Conservation (phyloP, 2,888 invertebrate genomes). For the Eueremaeus valkanovi region DNA sequence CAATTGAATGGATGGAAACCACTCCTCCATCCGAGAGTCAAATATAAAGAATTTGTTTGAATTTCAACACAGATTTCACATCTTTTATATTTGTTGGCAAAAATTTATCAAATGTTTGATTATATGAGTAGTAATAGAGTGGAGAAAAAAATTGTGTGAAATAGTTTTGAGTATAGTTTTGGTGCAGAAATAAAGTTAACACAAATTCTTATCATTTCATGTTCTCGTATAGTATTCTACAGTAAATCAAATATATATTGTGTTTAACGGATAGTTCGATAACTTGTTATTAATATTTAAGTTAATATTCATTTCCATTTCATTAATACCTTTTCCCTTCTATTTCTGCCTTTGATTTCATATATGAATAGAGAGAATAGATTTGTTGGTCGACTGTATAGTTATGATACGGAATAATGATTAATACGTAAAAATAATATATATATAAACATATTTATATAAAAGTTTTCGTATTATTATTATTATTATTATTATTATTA, state of each 20-base stretch:
- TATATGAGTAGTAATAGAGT: background rate
- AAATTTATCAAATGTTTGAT: background rate
- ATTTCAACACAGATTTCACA: background rate
- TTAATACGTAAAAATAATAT: constrained; percentile 13
- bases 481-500: constrained; percentile 17
- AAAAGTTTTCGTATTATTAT: background rate
- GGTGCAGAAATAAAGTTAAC: too few relatives aligned
- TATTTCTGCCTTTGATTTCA: background rate
- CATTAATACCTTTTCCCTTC: background rate
- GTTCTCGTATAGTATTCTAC: background rate
- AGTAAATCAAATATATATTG: background rate
- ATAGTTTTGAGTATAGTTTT: too few relatives aligned
- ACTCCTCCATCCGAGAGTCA: background rate
- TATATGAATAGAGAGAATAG: background rate
- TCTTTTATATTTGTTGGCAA: background rate
- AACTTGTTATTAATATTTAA: background rate
- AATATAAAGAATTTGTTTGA: background rate
- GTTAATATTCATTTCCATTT: constrained; percentile 24
- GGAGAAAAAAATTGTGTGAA: background rate
- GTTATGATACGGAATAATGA: constrained; percentile 14
- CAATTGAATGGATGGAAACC: background rate
- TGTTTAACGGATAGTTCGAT: too few relatives aligned
- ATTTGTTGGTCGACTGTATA: constrained; percentile 24
- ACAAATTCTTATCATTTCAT: background rate
- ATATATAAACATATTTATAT: constrained; percentile 5